These are phyloP conservation scores for Matsumyia berberina DNA, from an alignment of 2,888 invertebrate species.

Conservation along the genomic window DNA sequence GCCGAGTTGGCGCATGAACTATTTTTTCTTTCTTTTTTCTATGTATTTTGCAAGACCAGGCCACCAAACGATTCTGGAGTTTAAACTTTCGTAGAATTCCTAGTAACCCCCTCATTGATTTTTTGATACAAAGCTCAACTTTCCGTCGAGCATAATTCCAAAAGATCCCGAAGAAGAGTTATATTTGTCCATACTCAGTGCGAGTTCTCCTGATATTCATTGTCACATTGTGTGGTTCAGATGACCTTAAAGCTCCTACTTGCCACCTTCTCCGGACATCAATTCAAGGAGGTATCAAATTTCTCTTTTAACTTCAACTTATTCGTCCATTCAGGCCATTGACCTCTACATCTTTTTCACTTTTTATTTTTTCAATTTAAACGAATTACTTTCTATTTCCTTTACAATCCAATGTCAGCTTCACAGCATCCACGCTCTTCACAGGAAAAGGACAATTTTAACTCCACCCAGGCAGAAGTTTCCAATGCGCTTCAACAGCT, in stretches of 20 bases:
- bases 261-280: not conserved
- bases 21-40: no score
- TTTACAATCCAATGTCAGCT: slow-evolving; percentile 19
- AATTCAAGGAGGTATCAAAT: not conserved
- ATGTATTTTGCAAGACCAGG: no score
- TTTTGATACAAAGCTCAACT: no score
- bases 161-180: no score
- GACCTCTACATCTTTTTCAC: not conserved
- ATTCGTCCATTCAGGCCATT: not conserved
- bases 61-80: no score
- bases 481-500: slow-evolving; percentile 6
- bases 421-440: not conserved
- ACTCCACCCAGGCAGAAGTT: not conserved
- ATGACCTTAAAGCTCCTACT: not conserved
- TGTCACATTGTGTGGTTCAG: no score
- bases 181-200: no score
- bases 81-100: no score
- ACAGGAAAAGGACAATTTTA: slow-evolving; percentile 7
- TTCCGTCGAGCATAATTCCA: no score
- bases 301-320: not conserved
- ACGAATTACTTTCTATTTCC: slow-evolving; percentile 22
- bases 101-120: no score
- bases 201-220: no score
- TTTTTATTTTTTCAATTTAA: not conserved
- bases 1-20: no score